Evolutionary conservation across 2,797 vertebrate genomes (phyloP).

Genomic region (Hylomyscus alleni): DNA sequence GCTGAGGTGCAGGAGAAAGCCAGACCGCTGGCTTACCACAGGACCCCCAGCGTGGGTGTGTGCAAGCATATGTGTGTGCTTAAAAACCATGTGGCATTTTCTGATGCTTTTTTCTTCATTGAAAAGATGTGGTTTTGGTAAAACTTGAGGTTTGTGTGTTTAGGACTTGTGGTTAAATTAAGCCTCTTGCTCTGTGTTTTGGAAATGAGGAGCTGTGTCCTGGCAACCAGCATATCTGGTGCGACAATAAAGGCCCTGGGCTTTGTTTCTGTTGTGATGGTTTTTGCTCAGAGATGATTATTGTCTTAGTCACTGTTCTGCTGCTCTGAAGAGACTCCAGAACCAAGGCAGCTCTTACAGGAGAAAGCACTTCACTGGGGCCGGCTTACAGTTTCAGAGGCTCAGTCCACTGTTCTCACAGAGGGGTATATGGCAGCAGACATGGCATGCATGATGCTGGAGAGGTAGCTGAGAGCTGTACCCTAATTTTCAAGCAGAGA

Average conservation of each 20-base stretch:
- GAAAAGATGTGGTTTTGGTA: slow-evolving; percentile 27
- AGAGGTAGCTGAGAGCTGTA: neutral
- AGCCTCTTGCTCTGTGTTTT: neutral
- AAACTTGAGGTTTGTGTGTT: slow-evolving; percentile 40
- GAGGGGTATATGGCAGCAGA: neutral
- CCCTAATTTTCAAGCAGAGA: neutral
- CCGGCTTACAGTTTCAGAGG: neutral
- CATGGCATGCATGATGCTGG: neutral
- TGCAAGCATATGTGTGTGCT: too few relatives aligned
- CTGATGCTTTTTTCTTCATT: slow-evolving; percentile 10
- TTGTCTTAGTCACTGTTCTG: neutral
- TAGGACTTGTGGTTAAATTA: slow-evolving; percentile 31
- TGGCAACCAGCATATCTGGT: neutral
- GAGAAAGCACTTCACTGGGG: neutral
- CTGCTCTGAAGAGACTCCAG: neutral
- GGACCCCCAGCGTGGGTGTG: neutral
- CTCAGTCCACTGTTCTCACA: neutral
- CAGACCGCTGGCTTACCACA: neutral
- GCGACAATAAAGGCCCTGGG: slow-evolving; percentile 74
- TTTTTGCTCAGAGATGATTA: slow-evolving; percentile 10
- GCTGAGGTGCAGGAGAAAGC: neutral
- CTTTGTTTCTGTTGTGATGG: neutral
- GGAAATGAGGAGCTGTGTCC: neutral
- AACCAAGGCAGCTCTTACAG: neutral
- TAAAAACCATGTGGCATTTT: neutral